Evolutionary conservation across 2,113 vertebrate genomes (phyloP).

Genomic region (Tetrao urogallus): DNA sequence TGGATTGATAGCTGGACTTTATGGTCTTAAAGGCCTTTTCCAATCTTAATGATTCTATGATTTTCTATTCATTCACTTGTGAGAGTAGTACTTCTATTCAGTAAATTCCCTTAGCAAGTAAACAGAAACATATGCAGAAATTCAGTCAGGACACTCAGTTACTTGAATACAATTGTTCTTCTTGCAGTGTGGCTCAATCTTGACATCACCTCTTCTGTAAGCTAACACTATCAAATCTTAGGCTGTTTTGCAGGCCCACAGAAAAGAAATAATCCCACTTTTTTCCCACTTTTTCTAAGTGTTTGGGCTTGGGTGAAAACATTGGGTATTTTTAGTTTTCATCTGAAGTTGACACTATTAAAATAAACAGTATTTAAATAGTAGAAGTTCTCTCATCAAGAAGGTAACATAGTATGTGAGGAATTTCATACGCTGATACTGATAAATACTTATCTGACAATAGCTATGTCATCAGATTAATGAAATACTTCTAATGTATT

Average conservation of each 20-base stretch:
- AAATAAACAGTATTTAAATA: neutral
- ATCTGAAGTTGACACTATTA: neutral
- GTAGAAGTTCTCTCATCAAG: neutral
- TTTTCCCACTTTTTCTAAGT: neutral
- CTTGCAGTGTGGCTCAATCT: neutral
- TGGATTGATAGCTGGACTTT: too few relatives aligned
- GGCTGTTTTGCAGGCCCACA: neutral
- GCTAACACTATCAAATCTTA: neutral
- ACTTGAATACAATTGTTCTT: neutral
- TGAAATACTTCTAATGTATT: neutral
- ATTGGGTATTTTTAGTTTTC: neutral
- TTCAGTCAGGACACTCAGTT: neutral
- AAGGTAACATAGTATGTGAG: neutral
- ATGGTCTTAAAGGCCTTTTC: too few relatives aligned
- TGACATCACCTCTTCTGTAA: neutral
- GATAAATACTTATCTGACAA: neutral
- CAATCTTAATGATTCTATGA: too few relatives aligned
- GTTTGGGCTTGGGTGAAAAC: neutral
- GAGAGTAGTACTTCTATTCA: neutral
- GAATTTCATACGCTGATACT: neutral
- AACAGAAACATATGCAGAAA: neutral
- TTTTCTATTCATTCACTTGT: neutral
- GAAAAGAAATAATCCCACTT: neutral
- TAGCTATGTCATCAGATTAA: neutral
- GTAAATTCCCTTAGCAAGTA: neutral